phyloP scores from a whole-genome alignment of 2,888 invertebrate genomes.

The Sycophila texana region DNA sequence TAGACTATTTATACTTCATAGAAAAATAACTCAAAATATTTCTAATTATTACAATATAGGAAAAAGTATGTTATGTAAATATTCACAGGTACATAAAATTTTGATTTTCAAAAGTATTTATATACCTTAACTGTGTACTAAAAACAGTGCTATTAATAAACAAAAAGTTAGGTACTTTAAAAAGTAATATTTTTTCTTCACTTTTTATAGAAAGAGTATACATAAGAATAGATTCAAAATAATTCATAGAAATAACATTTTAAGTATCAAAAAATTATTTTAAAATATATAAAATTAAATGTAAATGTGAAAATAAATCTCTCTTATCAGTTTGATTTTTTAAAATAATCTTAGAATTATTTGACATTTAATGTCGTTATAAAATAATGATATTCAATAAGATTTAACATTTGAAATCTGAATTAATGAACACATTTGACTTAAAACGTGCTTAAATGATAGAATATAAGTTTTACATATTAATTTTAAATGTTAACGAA shows the following conservation, averaged over 20 bases:
- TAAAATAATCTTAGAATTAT: not conserved
- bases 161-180: slow-evolving; percentile 2
- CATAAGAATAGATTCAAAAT: not conserved
- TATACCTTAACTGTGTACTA: slow-evolving; percentile 19
- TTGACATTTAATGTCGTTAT: slow-evolving; percentile 19
- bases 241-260: no score
- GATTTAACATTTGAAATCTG: slow-evolving; percentile 3
- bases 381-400: slow-evolving; percentile 16
- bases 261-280: no score
- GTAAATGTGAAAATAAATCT: not conserved
- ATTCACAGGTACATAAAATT: slow-evolving; percentile 17
- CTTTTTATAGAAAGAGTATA: not conserved
- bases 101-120: slow-evolving; percentile 30
- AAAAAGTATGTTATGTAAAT: slow-evolving; percentile 1
- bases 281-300: not conserved
- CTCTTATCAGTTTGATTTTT: not conserved
- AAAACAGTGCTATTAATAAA: slow-evolving; percentile 27
- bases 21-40: slow-evolving; percentile 37
- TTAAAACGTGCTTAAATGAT: slow-evolving; percentile 6
- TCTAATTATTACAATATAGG: slow-evolving; percentile 24
- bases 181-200: slow-evolving; percentile 4
- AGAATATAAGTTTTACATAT: not conserved
- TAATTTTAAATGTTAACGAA: slow-evolving; percentile 1
- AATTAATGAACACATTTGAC: slow-evolving; percentile 39
- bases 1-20: slow-evolving; percentile 44